Evolutionary conservation across 2,888 invertebrate species (phyloP).

Genomic region (Campoplex capitator): DNA sequence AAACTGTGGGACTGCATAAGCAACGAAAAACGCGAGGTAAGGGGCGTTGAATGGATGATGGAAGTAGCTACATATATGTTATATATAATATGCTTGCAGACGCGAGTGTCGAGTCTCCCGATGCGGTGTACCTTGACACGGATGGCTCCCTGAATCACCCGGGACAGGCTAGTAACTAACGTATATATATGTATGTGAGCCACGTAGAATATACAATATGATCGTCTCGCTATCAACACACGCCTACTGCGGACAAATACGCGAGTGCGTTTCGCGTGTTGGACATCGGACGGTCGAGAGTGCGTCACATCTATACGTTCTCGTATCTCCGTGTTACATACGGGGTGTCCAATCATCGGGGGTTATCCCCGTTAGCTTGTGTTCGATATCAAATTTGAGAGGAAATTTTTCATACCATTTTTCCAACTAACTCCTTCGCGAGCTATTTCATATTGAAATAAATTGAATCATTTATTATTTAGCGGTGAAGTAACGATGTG

Average conservation of each 20-base stretch:
- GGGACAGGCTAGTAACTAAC: slow-evolving; percentile 78
- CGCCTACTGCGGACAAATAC: slow-evolving; percentile 77
- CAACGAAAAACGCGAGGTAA: slow-evolving; percentile 66
- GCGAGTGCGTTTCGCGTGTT: slow-evolving; percentile 66
- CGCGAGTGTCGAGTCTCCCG: slow-evolving; percentile 66
- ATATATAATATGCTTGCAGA: slow-evolving; percentile 29
- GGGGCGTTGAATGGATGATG: slow-evolving; percentile 79
- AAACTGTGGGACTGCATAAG: slow-evolving; percentile 43
- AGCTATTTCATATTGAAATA: not conserved
- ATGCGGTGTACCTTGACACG: slow-evolving; percentile 85
- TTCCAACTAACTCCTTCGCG: not conserved
- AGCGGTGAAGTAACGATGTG: too few species aligned
- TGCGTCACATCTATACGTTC: slow-evolving; percentile 44
- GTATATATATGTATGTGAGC: slow-evolving; percentile 52
- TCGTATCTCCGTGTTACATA: slow-evolving; percentile 42
- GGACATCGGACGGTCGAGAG: slow-evolving; percentile 58
- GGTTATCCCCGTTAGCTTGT: not conserved
- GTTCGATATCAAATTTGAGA: not conserved
- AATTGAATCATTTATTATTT: too few species aligned
- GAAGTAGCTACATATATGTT: slow-evolving; percentile 33
- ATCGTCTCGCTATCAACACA: slow-evolving; percentile 82
- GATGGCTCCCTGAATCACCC: slow-evolving; percentile 84
- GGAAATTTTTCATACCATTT: not conserved
- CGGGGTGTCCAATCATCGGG: not conserved
- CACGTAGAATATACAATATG: slow-evolving; percentile 45